These are phyloP conservation scores for Meda fulgida DNA, from an alignment of 2,797 vertebrate genomes.

Conservation along the genomic window DNA sequence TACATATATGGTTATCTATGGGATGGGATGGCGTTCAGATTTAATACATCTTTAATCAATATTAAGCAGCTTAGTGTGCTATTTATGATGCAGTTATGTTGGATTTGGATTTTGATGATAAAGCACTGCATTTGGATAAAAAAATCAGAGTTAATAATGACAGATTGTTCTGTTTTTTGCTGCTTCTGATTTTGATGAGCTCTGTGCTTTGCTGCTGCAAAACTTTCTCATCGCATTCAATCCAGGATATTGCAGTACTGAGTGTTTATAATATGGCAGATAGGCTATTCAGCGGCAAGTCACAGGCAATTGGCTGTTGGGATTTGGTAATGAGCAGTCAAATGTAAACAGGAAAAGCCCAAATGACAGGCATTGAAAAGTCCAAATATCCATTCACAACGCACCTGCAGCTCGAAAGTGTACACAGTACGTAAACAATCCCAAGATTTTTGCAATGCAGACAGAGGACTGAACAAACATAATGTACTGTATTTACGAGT, in stretches of 20 bases:
- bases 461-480: background rate
- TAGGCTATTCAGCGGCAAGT: constrained; percentile 10
- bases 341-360: constrained; percentile 40
- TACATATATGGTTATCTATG: background rate
- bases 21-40: background rate
- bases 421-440: constrained; percentile 3
- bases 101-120: constrained; percentile 24
- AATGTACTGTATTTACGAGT: constrained; percentile 18
- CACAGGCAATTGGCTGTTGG: constrained; percentile 14
- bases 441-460: background rate
- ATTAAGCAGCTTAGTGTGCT: background rate
- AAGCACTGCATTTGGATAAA: constrained; percentile 12
- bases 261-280: constrained; percentile 6
- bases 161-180: background rate
- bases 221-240: constrained; percentile 7
- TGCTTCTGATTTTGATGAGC: background rate
- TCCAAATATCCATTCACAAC: constrained; percentile 24
- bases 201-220: constrained; percentile 11
- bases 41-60: background rate
- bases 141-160: constrained; percentile 17
- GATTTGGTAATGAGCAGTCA: constrained; percentile 33
- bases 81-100: constrained; percentile 17
- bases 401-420: constrained; percentile 34
- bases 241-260: background rate
- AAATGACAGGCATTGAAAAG: constrained; percentile 45